phyloP scores from a whole-genome alignment of 2,797 vertebrate genomes.

The Peromyscus aztecus region DNA sequence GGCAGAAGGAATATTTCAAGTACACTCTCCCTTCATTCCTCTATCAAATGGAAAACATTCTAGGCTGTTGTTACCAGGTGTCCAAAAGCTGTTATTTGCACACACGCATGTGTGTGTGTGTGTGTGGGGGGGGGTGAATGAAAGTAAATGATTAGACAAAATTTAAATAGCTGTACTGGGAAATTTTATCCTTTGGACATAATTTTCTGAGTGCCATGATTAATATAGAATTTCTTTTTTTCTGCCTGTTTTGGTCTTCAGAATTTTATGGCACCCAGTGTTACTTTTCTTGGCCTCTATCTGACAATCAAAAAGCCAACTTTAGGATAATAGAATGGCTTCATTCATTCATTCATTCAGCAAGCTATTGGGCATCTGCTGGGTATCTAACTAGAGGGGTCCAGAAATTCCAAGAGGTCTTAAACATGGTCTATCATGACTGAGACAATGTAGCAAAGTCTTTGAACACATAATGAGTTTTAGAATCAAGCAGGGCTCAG shows the following conservation, averaged over 20 bases:
- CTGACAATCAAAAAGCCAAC: not conserved
- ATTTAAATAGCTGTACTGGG: not conserved
- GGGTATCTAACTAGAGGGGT: not conserved
- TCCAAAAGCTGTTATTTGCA: not conserved
- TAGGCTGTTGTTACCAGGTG: not conserved
- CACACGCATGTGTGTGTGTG: too few species aligned
- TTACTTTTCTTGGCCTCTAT: not conserved
- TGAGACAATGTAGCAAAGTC: not conserved
- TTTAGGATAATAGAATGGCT: not conserved
- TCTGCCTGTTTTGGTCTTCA: not conserved
- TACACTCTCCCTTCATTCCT: not conserved
- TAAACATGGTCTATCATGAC: not conserved
- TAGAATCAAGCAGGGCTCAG: not conserved
- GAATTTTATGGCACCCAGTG: not conserved
- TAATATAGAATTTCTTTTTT: not conserved
- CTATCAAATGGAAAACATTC: not conserved
- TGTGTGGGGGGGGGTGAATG: not conserved
- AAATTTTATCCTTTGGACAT: not conserved
- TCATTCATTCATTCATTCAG: not conserved
- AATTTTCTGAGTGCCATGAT: not conserved
- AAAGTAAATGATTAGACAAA: not conserved
- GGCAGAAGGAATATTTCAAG: not conserved
- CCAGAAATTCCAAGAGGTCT: not conserved
- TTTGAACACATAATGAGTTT: not conserved
- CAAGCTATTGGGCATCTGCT: not conserved